These are phyloP conservation scores for Eupeodes latifasciatus DNA, from an alignment of 2,888 invertebrate species.

Conservation along the genomic window DNA sequence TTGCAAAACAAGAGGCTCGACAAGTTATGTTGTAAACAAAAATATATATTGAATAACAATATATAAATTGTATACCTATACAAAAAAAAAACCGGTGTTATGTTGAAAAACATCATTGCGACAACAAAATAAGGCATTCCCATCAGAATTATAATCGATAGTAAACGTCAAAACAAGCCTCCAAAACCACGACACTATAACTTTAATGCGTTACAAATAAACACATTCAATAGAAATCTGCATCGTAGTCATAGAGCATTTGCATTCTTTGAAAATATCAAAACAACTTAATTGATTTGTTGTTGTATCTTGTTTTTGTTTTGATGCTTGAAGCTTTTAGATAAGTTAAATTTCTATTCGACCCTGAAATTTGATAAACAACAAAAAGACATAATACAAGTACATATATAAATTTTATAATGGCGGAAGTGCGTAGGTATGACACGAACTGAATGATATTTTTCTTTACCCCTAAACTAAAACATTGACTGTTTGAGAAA, in stretches of 20 bases:
- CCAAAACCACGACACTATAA: slow-evolving; percentile 19
- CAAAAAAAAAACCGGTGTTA: slow-evolving; percentile 17
- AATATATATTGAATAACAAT: slow-evolving; percentile 4
- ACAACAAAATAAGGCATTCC: slow-evolving; percentile 2
- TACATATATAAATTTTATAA: background rate
- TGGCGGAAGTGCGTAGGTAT: slow-evolving; percentile 37
- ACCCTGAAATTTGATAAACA: slow-evolving; percentile 29
- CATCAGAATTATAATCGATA: background rate
- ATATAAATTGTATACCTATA: background rate
- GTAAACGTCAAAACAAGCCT: slow-evolving; percentile 29
- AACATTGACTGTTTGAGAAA: background rate
- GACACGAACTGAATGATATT: background rate
- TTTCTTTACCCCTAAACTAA: background rate
- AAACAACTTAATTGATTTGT: slow-evolving; percentile 4
- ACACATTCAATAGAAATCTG: background rate
- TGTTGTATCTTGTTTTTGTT: slow-evolving; percentile 1
- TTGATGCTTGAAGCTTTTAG: slow-evolving; percentile 14
- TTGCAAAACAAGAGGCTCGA: slow-evolving; percentile 28
- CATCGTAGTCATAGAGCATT: background rate
- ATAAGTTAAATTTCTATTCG: slow-evolving; percentile 12
- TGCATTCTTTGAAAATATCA: slow-evolving; percentile 15
- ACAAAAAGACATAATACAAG: background rate
- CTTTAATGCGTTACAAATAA: slow-evolving; percentile 40
- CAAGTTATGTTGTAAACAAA: slow-evolving; percentile 13
- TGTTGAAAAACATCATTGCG: background rate